Conservation (phyloP, 2,888 invertebrate genomes). For the Cantharis lateralis region DNA sequence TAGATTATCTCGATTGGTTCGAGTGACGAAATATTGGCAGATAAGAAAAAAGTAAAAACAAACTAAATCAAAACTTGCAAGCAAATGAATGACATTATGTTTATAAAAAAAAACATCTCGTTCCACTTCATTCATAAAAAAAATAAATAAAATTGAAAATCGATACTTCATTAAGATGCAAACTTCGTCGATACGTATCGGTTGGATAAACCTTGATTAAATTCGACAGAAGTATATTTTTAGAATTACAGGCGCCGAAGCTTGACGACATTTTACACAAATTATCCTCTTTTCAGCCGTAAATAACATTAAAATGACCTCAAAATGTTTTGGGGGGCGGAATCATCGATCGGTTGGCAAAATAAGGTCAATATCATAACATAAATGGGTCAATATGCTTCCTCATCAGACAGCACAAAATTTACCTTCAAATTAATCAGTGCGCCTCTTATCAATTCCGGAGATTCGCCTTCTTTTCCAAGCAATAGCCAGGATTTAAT, state of each 20-base stretch:
- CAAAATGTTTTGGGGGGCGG: neutral
- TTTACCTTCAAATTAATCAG: constrained; percentile 45
- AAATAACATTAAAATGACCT: neutral
- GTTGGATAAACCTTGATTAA: neutral
- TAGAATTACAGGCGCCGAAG: neutral
- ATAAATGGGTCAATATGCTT: constrained; percentile 11
- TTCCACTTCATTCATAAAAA: neutral
- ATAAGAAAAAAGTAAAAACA: neutral
- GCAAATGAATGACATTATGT: neutral
- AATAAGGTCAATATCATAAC: constrained; percentile 19
- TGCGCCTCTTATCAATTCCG: constrained; percentile 41
- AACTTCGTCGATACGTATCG: neutral
- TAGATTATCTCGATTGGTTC: neutral
- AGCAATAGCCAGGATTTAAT: constrained; percentile 46
- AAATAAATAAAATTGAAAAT: neutral
- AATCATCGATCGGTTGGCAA: constrained; percentile 4
- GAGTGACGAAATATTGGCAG: neutral
- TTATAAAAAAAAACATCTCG: neutral
- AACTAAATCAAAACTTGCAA: neutral
- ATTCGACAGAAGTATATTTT: neutral
- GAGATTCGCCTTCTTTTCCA: constrained; percentile 37
- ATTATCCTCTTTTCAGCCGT: neutral
- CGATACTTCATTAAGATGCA: constrained; percentile 11
- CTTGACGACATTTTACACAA: neutral
- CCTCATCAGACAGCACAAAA: neutral